phyloP scores from a whole-genome alignment of 64 coral and sea anemone species.

The Pocillopora damicornis region DNA sequence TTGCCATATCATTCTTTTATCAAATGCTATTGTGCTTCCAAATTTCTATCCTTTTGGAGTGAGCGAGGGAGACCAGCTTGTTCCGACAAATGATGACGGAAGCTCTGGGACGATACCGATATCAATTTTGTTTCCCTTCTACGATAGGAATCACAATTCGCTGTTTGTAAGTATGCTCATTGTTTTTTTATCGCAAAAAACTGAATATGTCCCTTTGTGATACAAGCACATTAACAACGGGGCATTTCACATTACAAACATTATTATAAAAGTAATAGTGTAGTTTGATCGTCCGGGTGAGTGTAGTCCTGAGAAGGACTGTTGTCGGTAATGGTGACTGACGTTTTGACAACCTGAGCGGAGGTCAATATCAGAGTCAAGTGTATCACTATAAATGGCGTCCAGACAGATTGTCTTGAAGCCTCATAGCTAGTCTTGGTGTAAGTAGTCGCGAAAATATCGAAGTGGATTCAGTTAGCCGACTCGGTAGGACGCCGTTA shows the following conservation, averaged over 20 bases:
- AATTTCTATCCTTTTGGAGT: constrained; percentile 43
- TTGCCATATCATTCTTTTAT: neutral
- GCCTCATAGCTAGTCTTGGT: too few species aligned
- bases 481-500: too few species aligned
- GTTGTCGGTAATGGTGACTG: too few species aligned
- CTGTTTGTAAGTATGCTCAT: constrained; percentile 48
- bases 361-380: too few species aligned
- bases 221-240: too few species aligned
- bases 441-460: too few species aligned
- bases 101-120: constrained; percentile 33
- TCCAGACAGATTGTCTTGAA: too few species aligned
- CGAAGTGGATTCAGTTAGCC: too few species aligned
- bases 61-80: constrained; percentile 1
- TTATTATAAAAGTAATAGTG: neutral
- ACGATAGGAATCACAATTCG: constrained; percentile 22
- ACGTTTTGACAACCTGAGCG: too few species aligned
- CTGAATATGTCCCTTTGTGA: too few species aligned
- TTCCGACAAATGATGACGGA: constrained; percentile 31
- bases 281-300: too few species aligned
- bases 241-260: neutral
- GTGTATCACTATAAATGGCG: neutral
- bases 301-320: too few species aligned
- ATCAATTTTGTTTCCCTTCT: constrained; percentile 41
- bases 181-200: neutral
- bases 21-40: neutral